Conservation (phyloP, 2,113 vertebrate genomes). For the Hippotragus niger region DNA sequence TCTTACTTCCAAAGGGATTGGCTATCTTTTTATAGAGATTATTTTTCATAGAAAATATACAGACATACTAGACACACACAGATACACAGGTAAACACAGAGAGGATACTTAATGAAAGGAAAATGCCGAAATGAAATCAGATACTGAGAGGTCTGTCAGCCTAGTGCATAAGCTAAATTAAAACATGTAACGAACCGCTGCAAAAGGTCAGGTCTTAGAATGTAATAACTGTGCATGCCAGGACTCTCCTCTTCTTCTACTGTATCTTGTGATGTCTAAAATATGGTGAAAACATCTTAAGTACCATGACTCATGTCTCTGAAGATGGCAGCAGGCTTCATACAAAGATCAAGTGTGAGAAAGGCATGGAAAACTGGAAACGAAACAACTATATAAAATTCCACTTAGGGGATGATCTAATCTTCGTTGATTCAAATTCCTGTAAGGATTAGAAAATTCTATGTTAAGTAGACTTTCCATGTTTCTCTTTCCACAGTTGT, state of each 20-base stretch:
- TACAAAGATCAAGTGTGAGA: conserved; percentile 72
- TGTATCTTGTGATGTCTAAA: conserved; percentile 53
- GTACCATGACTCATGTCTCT: conserved; percentile 68
- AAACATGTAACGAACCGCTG: not conserved
- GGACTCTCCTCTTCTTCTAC: conserved; percentile 38
- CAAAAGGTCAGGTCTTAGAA: conserved; percentile 35
- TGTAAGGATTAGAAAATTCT: conserved; percentile 67
- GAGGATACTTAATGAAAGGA: not conserved
- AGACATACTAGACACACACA: not conserved
- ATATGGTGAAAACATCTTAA: conserved; percentile 65
- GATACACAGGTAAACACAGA: not conserved
- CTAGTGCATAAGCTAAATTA: not conserved
- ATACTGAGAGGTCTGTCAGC: not conserved
- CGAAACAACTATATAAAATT: conserved; percentile 64
- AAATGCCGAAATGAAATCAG: conserved; percentile 21
- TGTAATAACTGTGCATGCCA: not conserved
- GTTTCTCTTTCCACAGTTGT: conserved; percentile 65
- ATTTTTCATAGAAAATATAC: not conserved
- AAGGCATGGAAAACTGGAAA: conserved; percentile 75
- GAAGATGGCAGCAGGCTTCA: conserved; percentile 67
- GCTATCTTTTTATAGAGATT: not conserved
- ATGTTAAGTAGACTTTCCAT: conserved; percentile 56
- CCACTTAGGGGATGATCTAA: conserved; percentile 68
- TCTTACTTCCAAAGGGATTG: not conserved
- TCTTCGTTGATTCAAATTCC: conserved; percentile 65